These are phyloP conservation scores for Pogonocichla stellata DNA, from an alignment of 2,113 vertebrate genomes.

Conservation along the genomic window DNA sequence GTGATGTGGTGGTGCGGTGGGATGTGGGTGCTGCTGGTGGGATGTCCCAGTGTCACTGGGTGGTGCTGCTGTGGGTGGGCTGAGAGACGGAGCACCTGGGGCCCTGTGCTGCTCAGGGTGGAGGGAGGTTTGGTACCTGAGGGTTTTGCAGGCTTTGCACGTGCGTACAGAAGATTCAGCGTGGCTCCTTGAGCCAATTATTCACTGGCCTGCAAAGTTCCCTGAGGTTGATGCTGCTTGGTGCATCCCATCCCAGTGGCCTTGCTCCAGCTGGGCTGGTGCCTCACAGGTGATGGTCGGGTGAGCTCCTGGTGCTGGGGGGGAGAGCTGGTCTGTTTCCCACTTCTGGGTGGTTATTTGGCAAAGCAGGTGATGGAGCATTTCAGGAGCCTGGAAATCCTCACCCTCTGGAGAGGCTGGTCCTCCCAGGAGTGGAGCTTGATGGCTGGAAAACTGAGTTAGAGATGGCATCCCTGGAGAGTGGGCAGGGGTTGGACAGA, in stretches of 20 bases:
- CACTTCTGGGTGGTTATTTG: accelerated
- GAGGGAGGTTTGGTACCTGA: background rate
- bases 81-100: background rate
- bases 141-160: accelerated
- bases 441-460: background rate
- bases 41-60: background rate
- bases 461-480: background rate
- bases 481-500: background rate
- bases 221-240: accelerated
- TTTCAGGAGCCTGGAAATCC: background rate
- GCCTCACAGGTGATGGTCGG: accelerated
- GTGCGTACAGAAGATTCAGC: accelerated
- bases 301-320: background rate
- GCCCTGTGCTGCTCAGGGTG: accelerated
- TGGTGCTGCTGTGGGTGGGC: background rate
- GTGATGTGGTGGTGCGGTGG: accelerated
- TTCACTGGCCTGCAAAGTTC: background rate
- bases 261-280: background rate
- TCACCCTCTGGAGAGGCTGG: background rate
- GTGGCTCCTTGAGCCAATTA: background rate
- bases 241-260: accelerated
- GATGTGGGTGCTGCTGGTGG: background rate
- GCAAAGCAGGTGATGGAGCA: accelerated
- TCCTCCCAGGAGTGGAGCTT: background rate
- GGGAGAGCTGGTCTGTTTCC: background rate